Evolutionary conservation across 92 coral and sea anemone species (phyloP).

Genomic region (Siderastrea siderea): DNA sequence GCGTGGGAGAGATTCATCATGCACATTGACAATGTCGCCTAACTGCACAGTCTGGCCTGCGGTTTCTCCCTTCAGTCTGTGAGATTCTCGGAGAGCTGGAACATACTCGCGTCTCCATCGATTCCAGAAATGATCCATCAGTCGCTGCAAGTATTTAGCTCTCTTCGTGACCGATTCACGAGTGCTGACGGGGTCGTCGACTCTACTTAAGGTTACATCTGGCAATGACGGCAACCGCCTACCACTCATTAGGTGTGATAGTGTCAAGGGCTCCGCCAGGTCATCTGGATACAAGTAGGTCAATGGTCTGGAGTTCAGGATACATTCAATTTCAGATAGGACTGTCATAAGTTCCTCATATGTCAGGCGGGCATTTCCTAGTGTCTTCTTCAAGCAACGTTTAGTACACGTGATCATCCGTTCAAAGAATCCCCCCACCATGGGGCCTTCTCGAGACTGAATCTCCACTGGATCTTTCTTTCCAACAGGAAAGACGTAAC

Average conservation of each 20-base stretch:
- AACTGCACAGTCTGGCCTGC: not conserved
- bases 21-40: not conserved
- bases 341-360: constrained; percentile 70
- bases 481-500: not conserved
- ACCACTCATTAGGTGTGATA: not conserved
- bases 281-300: not conserved
- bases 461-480: no score
- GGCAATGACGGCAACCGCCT: not conserved
- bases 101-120: constrained; percentile 12
- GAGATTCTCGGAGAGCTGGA: constrained; percentile 15
- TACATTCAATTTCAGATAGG: constrained; percentile 11
- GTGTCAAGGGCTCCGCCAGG: not conserved
- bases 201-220: not conserved
- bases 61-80: not conserved
- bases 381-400: constrained; percentile 49
- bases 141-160: no score
- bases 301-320: no score
- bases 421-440: no score
- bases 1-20: constrained; percentile 13
- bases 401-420: no score
- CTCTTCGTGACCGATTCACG: no score
- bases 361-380: constrained; percentile 65
- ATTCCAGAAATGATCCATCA: no score
- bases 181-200: not conserved
- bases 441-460: no score